Percentiles rank a stretch among this genome's conserved stretches.
phyloP scores from a whole-genome alignment of 2,113 vertebrate genomes.

The Abramis brama region DNA sequence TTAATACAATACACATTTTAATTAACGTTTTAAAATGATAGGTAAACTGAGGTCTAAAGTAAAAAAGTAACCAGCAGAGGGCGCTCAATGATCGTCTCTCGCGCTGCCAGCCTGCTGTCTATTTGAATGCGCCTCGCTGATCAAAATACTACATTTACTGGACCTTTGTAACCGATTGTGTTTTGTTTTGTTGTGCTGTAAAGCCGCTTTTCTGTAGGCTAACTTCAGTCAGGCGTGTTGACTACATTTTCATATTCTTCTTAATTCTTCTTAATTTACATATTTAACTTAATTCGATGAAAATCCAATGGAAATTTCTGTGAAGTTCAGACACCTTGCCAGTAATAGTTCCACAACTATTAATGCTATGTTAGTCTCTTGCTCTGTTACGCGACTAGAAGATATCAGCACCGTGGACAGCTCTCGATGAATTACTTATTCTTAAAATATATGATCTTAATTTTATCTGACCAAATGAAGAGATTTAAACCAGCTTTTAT shows the following conservation, averaged over 20 bases:
- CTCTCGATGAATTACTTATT: background rate
- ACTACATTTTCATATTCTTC: background rate
- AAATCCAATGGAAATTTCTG: background rate
- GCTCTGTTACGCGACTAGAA: background rate
- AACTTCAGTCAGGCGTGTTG: background rate
- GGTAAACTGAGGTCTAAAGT: background rate
- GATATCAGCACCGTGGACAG: conserved; percentile 52
- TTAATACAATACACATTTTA: no score
- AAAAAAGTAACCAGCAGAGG: conserved; percentile 29
- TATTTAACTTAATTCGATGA: background rate
- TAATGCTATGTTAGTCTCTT: background rate
- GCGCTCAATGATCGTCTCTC: background rate
- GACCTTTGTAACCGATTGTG: background rate
- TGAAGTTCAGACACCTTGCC: background rate
- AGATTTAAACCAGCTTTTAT: background rate
- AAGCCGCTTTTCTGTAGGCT: background rate
- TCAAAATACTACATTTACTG: background rate
- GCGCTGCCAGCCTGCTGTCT: background rate
- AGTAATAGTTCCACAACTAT: background rate
- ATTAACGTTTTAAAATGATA: background rate
- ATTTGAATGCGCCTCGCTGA: background rate
- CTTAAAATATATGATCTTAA: background rate
- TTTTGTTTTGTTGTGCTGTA: background rate
- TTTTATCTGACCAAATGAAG: background rate
- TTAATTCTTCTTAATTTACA: background rate